Base-by-base conservation (phyloP, 2,797 vertebrate species). In the Molossus alvarezi region DNA sequence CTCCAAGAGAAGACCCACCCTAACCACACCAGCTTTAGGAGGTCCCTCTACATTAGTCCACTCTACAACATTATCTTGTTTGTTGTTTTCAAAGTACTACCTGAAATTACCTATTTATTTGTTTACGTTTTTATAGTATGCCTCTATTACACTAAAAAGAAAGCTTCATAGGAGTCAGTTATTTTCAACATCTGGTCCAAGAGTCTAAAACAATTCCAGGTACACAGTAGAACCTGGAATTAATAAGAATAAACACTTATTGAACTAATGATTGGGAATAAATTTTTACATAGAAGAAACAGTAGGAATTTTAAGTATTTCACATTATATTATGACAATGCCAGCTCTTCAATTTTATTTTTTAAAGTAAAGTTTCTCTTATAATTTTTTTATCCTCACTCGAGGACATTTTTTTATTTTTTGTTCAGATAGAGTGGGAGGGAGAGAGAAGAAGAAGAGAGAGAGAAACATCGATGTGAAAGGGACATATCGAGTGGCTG, bases 151-250 rank as follows among this genome's bases (percentile, higher is more conserved):
- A 64, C 20, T 18, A 84, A 62, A 62, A 81, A 45, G n/a, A 71
- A 92, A 92, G 5, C 48, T 65, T n/a, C n/a, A 33, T 17, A 23
- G 37, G 7, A 86, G 20, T 53, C 55, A 88, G 18, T 51, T 37
- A 29, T 62, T 77, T 88, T 87, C 33, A 69, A 33, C 51, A 25
- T 85, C 23, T 76, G 45, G 77, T 8, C 14, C 45, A 73, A 77
- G 21, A 84, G 11, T 76, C 73, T 71, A 72, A 95, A 93, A 85
- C 14, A 91, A 92, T 82, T 85, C 25, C 67, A 77, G 79, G 17
- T 45, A 33, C 14, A 58, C 41, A 86, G 9, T 21, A 90, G 27
- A 4, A 71, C 1, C 4, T 87, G 41, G 41, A 45, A 45, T 45
- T 45, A 45, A 45, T 45, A 45, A 5, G 65, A 73, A 33, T 41